Base-by-base conservation (phyloP, 35 echinoderm and acorn worm genomes). In the Ophioderma brevispina region DNA sequence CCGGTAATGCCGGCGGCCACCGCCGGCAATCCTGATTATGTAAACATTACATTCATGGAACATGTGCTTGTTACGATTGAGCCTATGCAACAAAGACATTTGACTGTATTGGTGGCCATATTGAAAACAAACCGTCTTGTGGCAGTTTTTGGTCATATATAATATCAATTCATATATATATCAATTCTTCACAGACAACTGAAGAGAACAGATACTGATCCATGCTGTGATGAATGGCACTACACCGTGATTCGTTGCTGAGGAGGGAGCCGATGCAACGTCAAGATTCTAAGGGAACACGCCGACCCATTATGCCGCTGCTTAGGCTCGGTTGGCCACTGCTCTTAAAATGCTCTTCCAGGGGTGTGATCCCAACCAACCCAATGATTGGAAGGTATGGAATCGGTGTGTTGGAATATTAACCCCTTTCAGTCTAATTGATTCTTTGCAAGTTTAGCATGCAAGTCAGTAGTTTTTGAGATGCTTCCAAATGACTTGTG, bases 361-460 rank as follows among this genome's bases (percentile, higher is more conserved):
- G 34, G 90, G 90, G 34, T 93, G 86, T 33, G 84, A 92, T 39
- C 86, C 92, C 11, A 98, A 98, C 25, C 39, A 70, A 33, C 82
- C 84, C 25, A 98, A 98, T 81, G 96, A 98, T 55, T 94, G 90
- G 94, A 98, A 95, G 87, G 96, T 98, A 21, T 82, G 89, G n/a
- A n/a, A n/a, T n/a, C n/a, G n/a, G n/a, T n/a, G n/a, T n/a, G n/a
- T 43, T 84, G 36, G 8, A 32, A 39, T 31, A 81, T 36, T 35
- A 13, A 23, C 28, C 30, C 23, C 31, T 78, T 38, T 31, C 4
- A 0, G 78, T 76, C 33, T 14, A 32, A 4, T 0, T 78, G 38
- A 55, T 35, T 25, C 50, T 25, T 31, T 3, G 21, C 50, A 11
- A n/a, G n/a, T n/a, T n/a, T n/a, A n/a, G n/a, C n/a, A n/a, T n/a